Evolutionary conservation across 2,113 vertebrate species (phyloP), one percentile per base, ranked within the genome.

Genomic region (Machaerirhynchus nigripectus): DNA sequence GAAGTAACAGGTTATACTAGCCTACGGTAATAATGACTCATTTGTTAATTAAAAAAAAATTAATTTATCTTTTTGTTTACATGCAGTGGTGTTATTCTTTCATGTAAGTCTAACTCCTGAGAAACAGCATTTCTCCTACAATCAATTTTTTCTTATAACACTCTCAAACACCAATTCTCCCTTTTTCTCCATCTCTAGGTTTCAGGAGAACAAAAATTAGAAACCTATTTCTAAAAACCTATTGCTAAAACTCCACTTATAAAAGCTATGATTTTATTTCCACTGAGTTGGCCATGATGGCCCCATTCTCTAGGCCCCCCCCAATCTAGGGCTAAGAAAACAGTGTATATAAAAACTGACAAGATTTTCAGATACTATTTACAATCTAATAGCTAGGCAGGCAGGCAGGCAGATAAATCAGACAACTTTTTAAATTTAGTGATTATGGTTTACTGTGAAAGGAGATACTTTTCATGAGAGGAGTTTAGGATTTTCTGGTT

Each of bases 401-500:
- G 39, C n/a, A n/a, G 49, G 47, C 35, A 89, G 69, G 39, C n/a
- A 90, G 75, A 71, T 39, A 84, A 68, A 94, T 86, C 78, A 90
- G 67, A 70, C 35, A 80, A 63, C 20, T 50, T 84, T 22, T 93
- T 50, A n/a, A 74, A 88, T 86, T 77, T 74, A 77, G 33, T 35
- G 33, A 61, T n/a, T 23, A 40, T 14, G 22, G 21, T 79, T 92
- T 75, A 79, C 46, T 65, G 37, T 40, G 37, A 85, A 83, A 91
- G 20, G 16, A 90, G 68, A 3, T 80, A 46, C 9, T 84, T 94
- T 77, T 92, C 30, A 28, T 31, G 42, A 86, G 50, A 61, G 12
- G 19, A 82, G n/a, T 42, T 95, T 21, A 75, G 81, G 89, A 91
- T 94, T 91, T 89, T 96, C 74, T 91, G 37, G 3, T 73, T 95